A percentile compares a stretch with the other conserved stretches of the same genome.
Conservation (phyloP, 1,140 invertebrate species). For the Drosophila sucinea region DNA sequence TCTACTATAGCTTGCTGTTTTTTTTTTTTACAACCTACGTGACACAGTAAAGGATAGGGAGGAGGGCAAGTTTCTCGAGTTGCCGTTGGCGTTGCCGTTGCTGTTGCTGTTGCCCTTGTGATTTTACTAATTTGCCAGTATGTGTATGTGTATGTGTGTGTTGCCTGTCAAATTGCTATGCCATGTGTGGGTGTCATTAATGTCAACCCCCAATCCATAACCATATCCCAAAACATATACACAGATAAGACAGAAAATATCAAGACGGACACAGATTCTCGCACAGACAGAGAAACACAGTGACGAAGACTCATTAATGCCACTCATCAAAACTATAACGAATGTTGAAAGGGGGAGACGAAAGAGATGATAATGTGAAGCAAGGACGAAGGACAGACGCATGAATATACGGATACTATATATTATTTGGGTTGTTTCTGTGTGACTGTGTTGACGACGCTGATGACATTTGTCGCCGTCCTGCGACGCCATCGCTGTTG, state of each 20-base stretch:
- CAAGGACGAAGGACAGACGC: conserved; percentile 29
- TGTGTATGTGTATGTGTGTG: conserved; percentile 54
- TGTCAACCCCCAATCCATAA: conserved; percentile 51
- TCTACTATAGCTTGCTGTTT: conserved; percentile 4
- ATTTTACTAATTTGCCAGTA: conserved; percentile 72
- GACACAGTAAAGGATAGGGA: background rate
- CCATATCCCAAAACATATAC: conserved; percentile 4
- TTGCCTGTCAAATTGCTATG: conserved; percentile 76
- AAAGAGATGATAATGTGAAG: conserved; percentile 1
- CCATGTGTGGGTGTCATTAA: conserved; percentile 80
- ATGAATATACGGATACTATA: conserved; percentile 75
- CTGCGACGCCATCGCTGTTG: conserved; percentile 51
- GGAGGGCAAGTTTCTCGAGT: conserved; percentile 18
- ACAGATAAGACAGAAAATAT: conserved; percentile 10
- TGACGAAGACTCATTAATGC: conserved; percentile 79
- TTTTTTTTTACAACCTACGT: conserved; percentile 21
- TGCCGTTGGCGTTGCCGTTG: conserved; percentile 20
- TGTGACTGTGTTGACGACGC: conserved; percentile 52
- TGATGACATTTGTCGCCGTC: conserved; percentile 68
- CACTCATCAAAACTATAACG: conserved; percentile 81
- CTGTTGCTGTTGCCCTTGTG: conserved; percentile 44
- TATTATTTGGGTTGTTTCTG: conserved; percentile 58
- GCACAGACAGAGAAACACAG: conserved; percentile 63
- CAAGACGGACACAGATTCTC: conserved; percentile 5
- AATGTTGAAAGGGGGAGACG: conserved; percentile 53